phyloP scores from a whole-genome alignment of 2,113 vertebrate genomes.

The Equus przewalskii region DNA sequence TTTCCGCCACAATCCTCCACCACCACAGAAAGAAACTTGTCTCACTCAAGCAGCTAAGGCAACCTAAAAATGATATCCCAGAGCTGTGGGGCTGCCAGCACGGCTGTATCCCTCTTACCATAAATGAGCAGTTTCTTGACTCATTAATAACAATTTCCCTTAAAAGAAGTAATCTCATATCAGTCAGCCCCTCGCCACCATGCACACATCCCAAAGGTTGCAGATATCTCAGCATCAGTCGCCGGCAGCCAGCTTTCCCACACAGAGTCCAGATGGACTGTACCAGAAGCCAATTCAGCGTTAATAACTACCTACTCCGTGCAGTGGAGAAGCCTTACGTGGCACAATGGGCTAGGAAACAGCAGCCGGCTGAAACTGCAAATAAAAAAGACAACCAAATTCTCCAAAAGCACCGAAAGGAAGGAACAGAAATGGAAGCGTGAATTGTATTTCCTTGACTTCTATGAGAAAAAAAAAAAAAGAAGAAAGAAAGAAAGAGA shows the following conservation, averaged over 20 bases:
- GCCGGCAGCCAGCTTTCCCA: constrained; percentile 92
- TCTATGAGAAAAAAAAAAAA: constrained; percentile 54
- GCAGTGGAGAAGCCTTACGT: constrained; percentile 92
- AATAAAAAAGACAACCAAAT: constrained; percentile 91
- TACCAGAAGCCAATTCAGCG: constrained; percentile 96
- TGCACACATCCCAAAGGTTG: constrained; percentile 98
- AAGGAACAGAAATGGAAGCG: constrained; percentile 82
- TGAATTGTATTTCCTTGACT: constrained; percentile 79
- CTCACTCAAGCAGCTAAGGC: constrained; percentile 88
- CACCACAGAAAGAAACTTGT: constrained; percentile 90
- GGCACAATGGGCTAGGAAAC: constrained; percentile 92
- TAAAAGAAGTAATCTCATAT: constrained; percentile 96
- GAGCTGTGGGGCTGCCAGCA: constrained; percentile 83
- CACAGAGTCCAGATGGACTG: constrained; percentile 95
- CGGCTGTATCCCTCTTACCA: constrained; percentile 93
- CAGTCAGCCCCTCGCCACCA: constrained; percentile 96
- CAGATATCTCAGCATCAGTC: constrained; percentile 97
- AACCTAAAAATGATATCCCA: constrained; percentile 90
- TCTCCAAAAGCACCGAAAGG: constrained; percentile 89
- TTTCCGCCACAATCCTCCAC: constrained; percentile 83
- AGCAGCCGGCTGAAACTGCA: constrained; percentile 90
- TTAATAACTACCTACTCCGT: constrained; percentile 95
- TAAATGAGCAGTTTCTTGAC: constrained; percentile 97
- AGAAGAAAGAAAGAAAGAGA: constrained; percentile 51
- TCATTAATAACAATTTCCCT: constrained; percentile 96